Percentiles rank a stretch among this genome's conserved stretches.
phyloP scores from a whole-genome alignment of 2,113 vertebrate genomes.

The Morone saxatilis region DNA sequence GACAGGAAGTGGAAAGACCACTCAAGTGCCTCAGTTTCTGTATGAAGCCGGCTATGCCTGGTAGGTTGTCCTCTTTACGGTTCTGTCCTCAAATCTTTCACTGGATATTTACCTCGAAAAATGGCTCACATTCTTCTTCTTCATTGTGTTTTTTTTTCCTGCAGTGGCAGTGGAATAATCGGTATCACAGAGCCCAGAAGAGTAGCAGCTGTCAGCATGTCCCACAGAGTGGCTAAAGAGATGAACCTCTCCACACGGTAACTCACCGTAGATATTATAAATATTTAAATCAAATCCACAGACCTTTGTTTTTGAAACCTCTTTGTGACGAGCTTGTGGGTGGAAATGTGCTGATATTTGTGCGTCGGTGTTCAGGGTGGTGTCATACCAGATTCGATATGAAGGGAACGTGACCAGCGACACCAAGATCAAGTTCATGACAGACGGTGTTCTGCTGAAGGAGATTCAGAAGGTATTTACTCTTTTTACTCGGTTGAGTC shows the following conservation, averaged over 20 bases:
- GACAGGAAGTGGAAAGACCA: constrained; percentile 97
- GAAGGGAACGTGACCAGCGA: constrained; percentile 93
- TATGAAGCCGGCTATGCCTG: constrained; percentile 96
- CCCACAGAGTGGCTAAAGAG: constrained; percentile 93
- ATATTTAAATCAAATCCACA: background rate
- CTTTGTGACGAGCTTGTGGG: background rate
- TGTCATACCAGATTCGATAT: constrained; percentile 97
- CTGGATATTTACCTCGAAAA: background rate
- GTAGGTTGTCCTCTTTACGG: constrained; percentile 70
- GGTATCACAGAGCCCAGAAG: constrained; percentile 96
- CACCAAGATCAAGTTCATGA: constrained; percentile 98
- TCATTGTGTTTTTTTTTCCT: background rate
- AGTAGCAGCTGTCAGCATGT: constrained; percentile 96
- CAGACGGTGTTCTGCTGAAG: constrained; percentile 95
- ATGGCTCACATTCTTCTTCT: background rate
- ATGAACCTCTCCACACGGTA: constrained; percentile 94
- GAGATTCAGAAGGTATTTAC: constrained; percentile 94
- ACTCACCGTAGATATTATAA: background rate
- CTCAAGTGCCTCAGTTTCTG: constrained; percentile 97
- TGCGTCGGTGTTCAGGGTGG: constrained; percentile 81
- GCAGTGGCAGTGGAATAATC: constrained; percentile 84
- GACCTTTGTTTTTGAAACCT: background rate
- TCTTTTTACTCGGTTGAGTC: background rate
- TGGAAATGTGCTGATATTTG: constrained; percentile 6
- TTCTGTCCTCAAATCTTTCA: background rate